A percentile compares a stretch with the other conserved stretches of the same genome.
These are phyloP conservation scores for Cotesia glomerata DNA, from an alignment of 1,140 invertebrate genomes.

Conservation along the genomic window DNA sequence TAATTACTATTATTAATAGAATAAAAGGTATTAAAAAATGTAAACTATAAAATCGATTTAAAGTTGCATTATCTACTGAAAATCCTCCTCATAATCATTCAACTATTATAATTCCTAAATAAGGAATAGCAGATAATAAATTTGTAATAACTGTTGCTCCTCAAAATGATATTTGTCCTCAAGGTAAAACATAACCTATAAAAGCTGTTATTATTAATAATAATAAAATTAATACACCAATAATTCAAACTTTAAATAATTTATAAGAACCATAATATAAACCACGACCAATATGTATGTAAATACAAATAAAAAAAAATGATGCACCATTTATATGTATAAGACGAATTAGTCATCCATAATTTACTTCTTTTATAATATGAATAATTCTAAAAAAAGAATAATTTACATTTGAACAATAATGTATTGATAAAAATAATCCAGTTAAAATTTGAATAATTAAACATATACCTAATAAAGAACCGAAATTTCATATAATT, in stretches of 20 bases:
- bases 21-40: conserved; percentile 76
- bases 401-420: conserved; percentile 63
- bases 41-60: conserved; percentile 75
- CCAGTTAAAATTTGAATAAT: conserved; percentile 68
- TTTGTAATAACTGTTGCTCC: conserved; percentile 77
- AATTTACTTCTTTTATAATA: conserved; percentile 65
- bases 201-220: conserved; percentile 71
- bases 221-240: conserved; percentile 67
- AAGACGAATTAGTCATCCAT: conserved; percentile 65
- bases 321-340: conserved; percentile 66
- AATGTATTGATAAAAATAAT: conserved; percentile 69
- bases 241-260: conserved; percentile 64
- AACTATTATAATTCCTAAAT: conserved; percentile 66
- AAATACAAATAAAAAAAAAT: conserved; percentile 66
- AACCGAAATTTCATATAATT: conserved; percentile 59
- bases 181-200: conserved; percentile 74
- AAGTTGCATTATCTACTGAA: conserved; percentile 71
- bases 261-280: conserved; percentile 66
- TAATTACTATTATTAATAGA: conserved; percentile 65
- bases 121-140: conserved; percentile 71
- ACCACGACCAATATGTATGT: conserved; percentile 65
- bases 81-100: conserved; percentile 75
- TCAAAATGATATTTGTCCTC: conserved; percentile 78
- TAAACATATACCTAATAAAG: conserved; percentile 67
- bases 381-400: conserved; percentile 67